Percentiles rank a stretch among this genome's conserved stretches.
These are phyloP conservation scores for Lasioglossum vierecki DNA, from an alignment of 2,888 invertebrate species.

Conservation along the genomic window DNA sequence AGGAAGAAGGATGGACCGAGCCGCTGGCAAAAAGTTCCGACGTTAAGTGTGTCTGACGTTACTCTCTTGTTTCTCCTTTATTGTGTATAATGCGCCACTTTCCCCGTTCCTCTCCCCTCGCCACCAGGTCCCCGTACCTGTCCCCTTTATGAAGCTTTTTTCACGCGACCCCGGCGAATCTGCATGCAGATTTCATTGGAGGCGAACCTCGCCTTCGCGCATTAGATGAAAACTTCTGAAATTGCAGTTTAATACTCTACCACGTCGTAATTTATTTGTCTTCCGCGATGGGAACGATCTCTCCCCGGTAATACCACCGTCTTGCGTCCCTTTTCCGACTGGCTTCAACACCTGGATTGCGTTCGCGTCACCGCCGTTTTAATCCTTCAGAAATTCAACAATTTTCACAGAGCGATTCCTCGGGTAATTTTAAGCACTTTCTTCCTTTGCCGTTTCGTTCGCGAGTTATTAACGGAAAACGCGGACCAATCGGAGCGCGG, in stretches of 20 bases:
- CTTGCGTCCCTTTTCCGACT: not conserved
- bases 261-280: not conserved
- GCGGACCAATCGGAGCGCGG: too few species aligned
- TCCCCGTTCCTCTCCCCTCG: slow-evolving; percentile 36
- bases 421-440: too few species aligned
- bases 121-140: not conserved
- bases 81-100: slow-evolving; percentile 69
- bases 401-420: not conserved
- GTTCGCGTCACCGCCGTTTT: not conserved
- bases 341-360: not conserved
- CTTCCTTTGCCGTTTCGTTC: too few species aligned
- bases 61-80: slow-evolving; percentile 69
- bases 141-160: slow-evolving; percentile 7
- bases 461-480: too few species aligned
- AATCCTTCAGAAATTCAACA: not conserved
- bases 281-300: not conserved
- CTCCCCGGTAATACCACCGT: not conserved
- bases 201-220: not conserved
- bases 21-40: slow-evolving; percentile 63
- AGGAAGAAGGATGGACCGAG: slow-evolving; percentile 63
- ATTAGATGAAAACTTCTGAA: not conserved
- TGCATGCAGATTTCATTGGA: not conserved
- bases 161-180: slow-evolving; percentile 5
- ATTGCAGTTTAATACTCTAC: not conserved
- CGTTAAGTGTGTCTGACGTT: slow-evolving; percentile 73